Evolutionary conservation across 2,888 invertebrate genomes (phyloP), one percentile per base, ranked within the genome.

Genomic region (Emesis castigata): DNA sequence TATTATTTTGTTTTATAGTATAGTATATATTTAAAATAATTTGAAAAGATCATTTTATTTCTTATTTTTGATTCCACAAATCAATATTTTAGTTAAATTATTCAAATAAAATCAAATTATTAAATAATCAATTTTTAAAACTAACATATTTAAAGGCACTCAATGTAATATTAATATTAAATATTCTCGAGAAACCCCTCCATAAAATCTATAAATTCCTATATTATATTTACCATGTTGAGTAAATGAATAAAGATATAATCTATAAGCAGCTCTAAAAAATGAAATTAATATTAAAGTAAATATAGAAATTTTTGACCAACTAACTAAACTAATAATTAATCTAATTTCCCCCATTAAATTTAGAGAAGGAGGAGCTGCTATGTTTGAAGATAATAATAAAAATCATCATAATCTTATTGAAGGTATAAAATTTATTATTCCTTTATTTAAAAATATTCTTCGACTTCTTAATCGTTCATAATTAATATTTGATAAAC

Each of bases 11-110:
- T 39, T 39, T 39, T 94, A 91, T 93, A 91, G n/a, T n/a, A n/a
- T n/a, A n/a, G n/a, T 91, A 93, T 93, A 89, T 91, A 88, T 89
- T 93, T 93, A 92, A 96, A 91, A 90, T 95, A 95, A 96, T 95
- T 94, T 95, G 93, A 53, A 18, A 18, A 53, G 16, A 93, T 86
- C 34, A 83, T 83, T 70, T n/a, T 39, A n/a, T n/a, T 29, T 92
- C 94, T 96, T 92, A 96, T 96, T 94, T 92, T 95, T 96, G 95
- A 96, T 77, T 88, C 95, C 97, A 97, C 96, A 97, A 97, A 96
- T 96, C 96, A 96, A 96, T 93, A 96, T 97, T 97, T 96, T 96
- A 84, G 65, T 93, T 97, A 96, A 97, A 97, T 96, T 97, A 97
- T 95, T 96, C 96, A 96, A 96, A 92, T 94, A 94, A 92, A 96